These are phyloP conservation scores for Agrotis exclamationis DNA, from an alignment of 2,888 invertebrate genomes.

Conservation along the genomic window DNA sequence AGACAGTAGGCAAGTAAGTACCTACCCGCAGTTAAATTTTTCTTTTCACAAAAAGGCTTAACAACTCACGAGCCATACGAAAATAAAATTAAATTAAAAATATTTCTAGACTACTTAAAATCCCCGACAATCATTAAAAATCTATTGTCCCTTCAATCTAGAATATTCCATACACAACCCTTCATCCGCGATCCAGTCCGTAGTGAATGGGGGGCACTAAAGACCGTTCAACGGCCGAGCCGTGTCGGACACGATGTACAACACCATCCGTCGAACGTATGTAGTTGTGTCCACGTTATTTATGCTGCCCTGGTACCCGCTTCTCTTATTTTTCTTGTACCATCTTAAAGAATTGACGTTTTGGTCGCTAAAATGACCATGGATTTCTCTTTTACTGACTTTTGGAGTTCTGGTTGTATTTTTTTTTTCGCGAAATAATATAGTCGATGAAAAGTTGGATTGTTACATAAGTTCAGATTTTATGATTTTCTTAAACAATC, in stretches of 20 bases:
- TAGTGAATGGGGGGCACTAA: constrained; percentile 81
- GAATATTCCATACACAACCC: constrained; percentile 50
- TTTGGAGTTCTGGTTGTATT: neutral
- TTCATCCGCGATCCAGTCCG: constrained; percentile 43
- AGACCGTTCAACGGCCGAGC: constrained; percentile 77
- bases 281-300: constrained; percentile 75
- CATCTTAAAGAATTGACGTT: constrained; percentile 57
- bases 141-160: neutral
- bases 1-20: too few species aligned
- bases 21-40: too few species aligned
- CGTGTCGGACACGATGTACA: constrained; percentile 82
- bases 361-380: constrained; percentile 47
- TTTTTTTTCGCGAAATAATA: neutral
- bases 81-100: too few species aligned
- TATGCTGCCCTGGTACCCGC: constrained; percentile 71
- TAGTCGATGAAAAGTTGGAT: neutral
- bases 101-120: too few species aligned
- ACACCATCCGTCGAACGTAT: constrained; percentile 72
- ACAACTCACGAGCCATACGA: too few species aligned
- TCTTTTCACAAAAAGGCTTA: too few species aligned
- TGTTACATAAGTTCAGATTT: neutral
- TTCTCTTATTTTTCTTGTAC: constrained; percentile 55
- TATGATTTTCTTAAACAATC: neutral
- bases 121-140: too few species aligned
- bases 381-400: neutral